These are phyloP conservation scores for Paramisgurnus dabryanus DNA, from an alignment of 2,113 vertebrate species.

Conservation along the genomic window DNA sequence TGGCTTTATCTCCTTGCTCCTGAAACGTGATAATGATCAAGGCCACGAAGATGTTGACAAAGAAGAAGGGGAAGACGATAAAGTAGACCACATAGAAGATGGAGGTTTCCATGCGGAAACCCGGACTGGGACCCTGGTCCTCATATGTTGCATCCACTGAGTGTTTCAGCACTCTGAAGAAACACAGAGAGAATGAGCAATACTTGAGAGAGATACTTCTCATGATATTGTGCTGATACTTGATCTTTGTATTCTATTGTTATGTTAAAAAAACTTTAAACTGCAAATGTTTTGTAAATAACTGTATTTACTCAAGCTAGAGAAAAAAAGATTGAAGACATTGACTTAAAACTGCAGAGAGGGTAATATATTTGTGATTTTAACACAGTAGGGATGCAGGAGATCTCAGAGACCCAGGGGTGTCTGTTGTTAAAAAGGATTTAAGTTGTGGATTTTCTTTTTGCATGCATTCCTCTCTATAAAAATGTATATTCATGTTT, in stretches of 20 bases:
- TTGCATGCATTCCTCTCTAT: neutral
- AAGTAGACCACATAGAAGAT: constrained; percentile 99
- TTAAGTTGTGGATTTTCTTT: constrained; percentile 4
- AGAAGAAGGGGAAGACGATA: constrained; percentile 99
- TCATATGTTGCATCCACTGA: constrained; percentile 96
- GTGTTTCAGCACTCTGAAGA: constrained; percentile 92
- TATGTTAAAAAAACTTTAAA: no score
- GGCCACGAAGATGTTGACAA: constrained; percentile 99
- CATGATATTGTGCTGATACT: no score
- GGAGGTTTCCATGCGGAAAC: constrained; percentile 96
- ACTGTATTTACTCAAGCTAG: neutral
- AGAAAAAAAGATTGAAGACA: neutral
- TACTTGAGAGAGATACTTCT: no score
- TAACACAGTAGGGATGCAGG: no score
- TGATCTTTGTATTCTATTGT: no score
- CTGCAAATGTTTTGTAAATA: neutral
- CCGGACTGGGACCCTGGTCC: constrained; percentile 95
- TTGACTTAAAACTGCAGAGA: neutral
- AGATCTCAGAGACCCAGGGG: neutral
- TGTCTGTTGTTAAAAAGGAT: neutral
- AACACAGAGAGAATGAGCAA: neutral
- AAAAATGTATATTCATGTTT: neutral
- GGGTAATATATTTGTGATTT: no score
- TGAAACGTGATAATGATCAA: constrained; percentile 99
- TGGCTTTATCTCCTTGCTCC: constrained; percentile 98